Evolutionary conservation across 2,113 vertebrate genomes (phyloP), one percentile per base, ranked within the genome.

Genomic region (Paracanthobrama guichenoti): DNA sequence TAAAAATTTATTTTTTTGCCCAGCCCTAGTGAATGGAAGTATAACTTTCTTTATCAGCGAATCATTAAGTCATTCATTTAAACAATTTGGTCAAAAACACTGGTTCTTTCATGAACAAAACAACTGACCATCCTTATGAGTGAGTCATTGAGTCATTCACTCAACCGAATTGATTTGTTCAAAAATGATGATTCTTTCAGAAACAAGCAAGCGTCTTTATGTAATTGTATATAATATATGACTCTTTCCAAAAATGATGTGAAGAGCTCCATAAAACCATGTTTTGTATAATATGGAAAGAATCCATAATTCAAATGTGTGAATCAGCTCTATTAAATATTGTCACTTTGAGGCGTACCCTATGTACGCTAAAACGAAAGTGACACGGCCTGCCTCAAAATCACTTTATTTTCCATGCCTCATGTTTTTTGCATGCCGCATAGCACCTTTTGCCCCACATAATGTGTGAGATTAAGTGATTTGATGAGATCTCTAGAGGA

Each of bases 401-500:
- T 53, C 78, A 76, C 82, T 81, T 87, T 81, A 81, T 57, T 81
- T 80, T 55, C 48, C 26, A 39, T 55, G 69, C 35, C 76, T 55
- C 77, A 74, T 84, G 81, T 80, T 85, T 80, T 84, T 66, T 81
- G 81, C 77, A 81, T 64, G 66, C 5, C 4, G 22, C 14, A 42
- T 50, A 79, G 14, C 79, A 79, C 50, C 44, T 81, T 73, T 76
- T 20, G 6, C 64, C 59, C 62, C 46, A 12, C 48, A 73, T 44
- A 10, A 82, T 82, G 44, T 83, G 48, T 2, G 42, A 74, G 73
- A 66, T 85, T 66, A 67, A 80, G 67, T 24, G 59, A 77, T 83
- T 80, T 76, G 53, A 81, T 76, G 84, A 84, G 81, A 44, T 82
- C 87, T 75, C 84, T 42, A 28, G 85, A 86, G 77, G 79, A 82